Percentiles rank a stretch among this genome's conserved stretches.
phyloP scores from a whole-genome alignment of 2,797 vertebrate genomes.

The Premnoplex brunnescens region DNA sequence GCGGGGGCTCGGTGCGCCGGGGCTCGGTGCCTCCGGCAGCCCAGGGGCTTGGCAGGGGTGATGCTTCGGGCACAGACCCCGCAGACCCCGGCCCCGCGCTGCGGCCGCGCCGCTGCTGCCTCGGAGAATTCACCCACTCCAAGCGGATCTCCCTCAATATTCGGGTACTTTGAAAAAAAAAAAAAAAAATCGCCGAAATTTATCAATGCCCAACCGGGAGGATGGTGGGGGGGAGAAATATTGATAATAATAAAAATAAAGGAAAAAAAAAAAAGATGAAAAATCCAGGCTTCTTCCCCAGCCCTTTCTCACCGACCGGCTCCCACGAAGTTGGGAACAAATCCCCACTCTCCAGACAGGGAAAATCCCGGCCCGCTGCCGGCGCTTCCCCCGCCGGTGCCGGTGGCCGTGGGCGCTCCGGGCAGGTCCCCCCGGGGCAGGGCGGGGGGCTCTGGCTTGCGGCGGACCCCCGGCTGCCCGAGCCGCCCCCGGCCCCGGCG shows the following conservation, averaged over 20 bases:
- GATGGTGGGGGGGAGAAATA: background rate
- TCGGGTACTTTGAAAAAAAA: background rate
- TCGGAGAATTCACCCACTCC: background rate
- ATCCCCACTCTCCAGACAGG: background rate
- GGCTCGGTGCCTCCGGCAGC: background rate
- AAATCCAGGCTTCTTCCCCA: conserved; percentile 10
- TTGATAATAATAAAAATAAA: background rate
- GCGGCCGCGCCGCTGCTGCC: background rate
- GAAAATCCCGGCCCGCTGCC: conserved; percentile 14
- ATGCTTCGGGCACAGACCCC: background rate
- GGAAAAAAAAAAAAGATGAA: background rate
- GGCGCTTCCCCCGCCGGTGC: background rate
- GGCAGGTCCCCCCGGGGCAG: conserved; percentile 26
- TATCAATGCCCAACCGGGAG: background rate
- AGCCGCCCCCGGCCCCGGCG: background rate
- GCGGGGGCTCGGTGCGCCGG: background rate
- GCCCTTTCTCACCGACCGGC: conserved; percentile 10
- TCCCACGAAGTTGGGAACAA: conserved; percentile 36
- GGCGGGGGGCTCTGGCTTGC: background rate
- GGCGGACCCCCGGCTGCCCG: background rate
- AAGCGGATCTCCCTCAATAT: background rate
- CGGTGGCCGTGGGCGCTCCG: background rate
- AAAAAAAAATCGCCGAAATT: conserved; percentile 6
- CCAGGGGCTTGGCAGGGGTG: background rate
- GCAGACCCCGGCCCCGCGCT: background rate